A percentile compares a stretch with the other conserved stretches of the same genome.
Evolutionary conservation across 1,140 invertebrate genomes (phyloP).

Genomic region (Bombyx mandarina): DNA sequence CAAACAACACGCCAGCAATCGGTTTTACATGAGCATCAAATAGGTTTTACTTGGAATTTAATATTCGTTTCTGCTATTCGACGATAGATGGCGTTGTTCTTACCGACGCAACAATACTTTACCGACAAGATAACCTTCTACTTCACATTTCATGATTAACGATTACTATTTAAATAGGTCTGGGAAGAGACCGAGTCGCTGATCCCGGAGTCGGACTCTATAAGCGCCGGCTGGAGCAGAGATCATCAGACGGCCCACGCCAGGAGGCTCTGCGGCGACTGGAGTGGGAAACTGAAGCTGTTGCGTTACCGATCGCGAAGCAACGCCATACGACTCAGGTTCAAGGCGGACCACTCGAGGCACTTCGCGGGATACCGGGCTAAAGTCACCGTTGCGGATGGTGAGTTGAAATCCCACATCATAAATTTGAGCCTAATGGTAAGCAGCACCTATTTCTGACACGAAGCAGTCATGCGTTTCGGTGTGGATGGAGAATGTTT

Average conservation of each 20-base stretch:
- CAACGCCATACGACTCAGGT: slow-evolving; percentile 73
- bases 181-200: slow-evolving; percentile 51
- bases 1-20: no score
- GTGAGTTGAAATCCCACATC: slow-evolving; percentile 63
- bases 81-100: no score
- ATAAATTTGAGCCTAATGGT: background rate
- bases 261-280: slow-evolving; percentile 79
- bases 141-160: no score
- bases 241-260: slow-evolving; percentile 29
- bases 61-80: no score
- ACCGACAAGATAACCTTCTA: no score
- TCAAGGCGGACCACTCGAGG: slow-evolving; percentile 80
- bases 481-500: no score
- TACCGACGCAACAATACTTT: no score
- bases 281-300: slow-evolving; percentile 80
- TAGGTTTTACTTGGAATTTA: no score
- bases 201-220: slow-evolving; percentile 42
- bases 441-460: background rate
- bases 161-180: slow-evolving; percentile 23
- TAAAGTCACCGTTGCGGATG: slow-evolving; percentile 76
- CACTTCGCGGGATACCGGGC: slow-evolving; percentile 80
- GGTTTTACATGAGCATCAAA: no score
- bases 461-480: no score
- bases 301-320: slow-evolving; percentile 74
- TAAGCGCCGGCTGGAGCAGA: slow-evolving; percentile 45